Base-by-base conservation (phyloP, 2,888 invertebrate species). In the Priapulus caudatus region DNA sequence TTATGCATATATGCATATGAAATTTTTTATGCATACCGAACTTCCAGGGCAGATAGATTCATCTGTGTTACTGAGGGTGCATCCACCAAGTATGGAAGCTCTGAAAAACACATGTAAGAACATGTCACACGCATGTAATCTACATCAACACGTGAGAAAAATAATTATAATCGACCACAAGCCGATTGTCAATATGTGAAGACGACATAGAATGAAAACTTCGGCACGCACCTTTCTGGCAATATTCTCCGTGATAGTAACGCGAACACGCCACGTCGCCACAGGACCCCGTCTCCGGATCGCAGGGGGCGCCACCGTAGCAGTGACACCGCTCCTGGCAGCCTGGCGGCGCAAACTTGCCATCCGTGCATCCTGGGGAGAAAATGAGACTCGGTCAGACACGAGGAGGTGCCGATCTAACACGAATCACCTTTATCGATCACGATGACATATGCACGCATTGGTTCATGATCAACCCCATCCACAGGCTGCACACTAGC, bases 1-100 rank as follows among this genome's bases (percentile, higher is more conserved):
- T n/a, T n/a, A n/a, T n/a, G n/a, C n/a, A n/a, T n/a, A n/a, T n/a
- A n/a, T n/a, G n/a, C n/a, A n/a, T n/a, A n/a, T n/a, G n/a, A n/a
- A n/a, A n/a, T n/a, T n/a, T n/a, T n/a, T n/a, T n/a, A n/a, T n/a
- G n/a, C n/a, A n/a, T n/a, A 33, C 33, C 33, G 10, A n/a, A 33
- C 33, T 10, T n/a, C n/a, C 10, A 33, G 10, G n/a, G 33, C 33
- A 33, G 33, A 33, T 33, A n/a, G 10, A n/a, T 33, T 33, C 10
- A 33, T 33, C 33, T 33, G 33, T n/a, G 10, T 33, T n/a, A 33
- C 33, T 10, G n/a, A 10, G n/a, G 33, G 33, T 10, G 33, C 33
- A 33, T 33, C n/a, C n/a, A n/a, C 33, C 33, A 33, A 33, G n/a
- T 33, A n/a, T 33, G 33, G 33, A 33, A 33, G 10, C n/a, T 33